Base-by-base conservation (phyloP, 2,797 vertebrate species). In the Mus spretus region DNA sequence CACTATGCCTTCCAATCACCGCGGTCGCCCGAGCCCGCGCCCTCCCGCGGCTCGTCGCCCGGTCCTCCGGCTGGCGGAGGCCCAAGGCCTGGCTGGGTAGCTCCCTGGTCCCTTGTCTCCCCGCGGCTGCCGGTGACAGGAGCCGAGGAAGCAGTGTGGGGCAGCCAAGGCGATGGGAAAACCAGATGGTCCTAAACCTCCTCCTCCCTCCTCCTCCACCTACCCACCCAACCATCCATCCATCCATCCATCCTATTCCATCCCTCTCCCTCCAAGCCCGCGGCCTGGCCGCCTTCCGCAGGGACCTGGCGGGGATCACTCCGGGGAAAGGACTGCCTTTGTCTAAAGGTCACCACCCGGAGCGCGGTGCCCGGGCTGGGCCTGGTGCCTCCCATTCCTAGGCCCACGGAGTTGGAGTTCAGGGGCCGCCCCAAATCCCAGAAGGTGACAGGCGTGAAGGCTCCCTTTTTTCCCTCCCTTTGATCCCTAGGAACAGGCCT, bases 341-440 rank as follows among this genome's bases (percentile, higher is more conserved):
- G 97, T 98, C 97, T 98, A 97, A 98, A 97, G 97, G 97, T 98
- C 97, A 98, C 96, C 97, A 96, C 96, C 96, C 96, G 94, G 87
- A 98, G 95, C 95, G 81, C 96, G 31, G 97, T 96, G 97, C 97
- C 95, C 93, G 88, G 95, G 94, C 95, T 67, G 90, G 97, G 97
- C 97, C 97, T 96, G 96, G 59, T 84, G 96, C 96, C 96, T 96
- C 92, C 95, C 86, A 34, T 78, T 61, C 95, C 84, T 81, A 34
- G 86, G 89, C 80, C 89, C 89, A 89, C 17, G 59, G 91, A 93
- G 88, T 92, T 89, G 89, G 93, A 40, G 81, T 91, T 40, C 59
- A 59, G 92, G 93, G 97, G 80, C 44, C 82, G 55, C 91, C 89
- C 91, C 83, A 47, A 75, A 96, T 40, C 83, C 72, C 91, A 65